Evolutionary conservation across 2,113 vertebrate species (phyloP), one percentile per base, ranked within the genome.

Genomic region (Riparia riparia): DNA sequence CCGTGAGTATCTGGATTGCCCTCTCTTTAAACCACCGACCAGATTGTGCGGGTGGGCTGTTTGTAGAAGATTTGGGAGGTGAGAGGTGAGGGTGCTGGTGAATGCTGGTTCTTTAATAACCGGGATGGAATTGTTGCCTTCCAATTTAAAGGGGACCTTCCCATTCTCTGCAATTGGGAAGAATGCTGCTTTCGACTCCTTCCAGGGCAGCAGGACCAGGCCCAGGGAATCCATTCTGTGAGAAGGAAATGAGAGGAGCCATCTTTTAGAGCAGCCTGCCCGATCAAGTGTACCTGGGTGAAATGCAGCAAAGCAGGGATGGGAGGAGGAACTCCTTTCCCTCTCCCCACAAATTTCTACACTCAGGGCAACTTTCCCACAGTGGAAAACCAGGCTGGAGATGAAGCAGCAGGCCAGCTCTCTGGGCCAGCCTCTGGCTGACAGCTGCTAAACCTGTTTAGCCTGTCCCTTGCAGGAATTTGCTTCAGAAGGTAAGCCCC

Each of bases 1-100:
- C 96, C 87, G 98, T 99, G 89, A 99, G 99, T 98, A 96, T n/a
- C 29, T 70, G 66, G 80, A 29, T 18, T 81, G 18, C 22, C 51
- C 20, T 90, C 13, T 68, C 5, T 50, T 49, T 90, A 61, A 86
- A 44, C 20, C 56, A 15, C 5, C 5, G 7, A 3, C 47, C 7
- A 28, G 41, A 18, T 72, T 80, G 13, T 65, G 50, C 2, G 17
- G 26, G 7, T 41, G 63, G 53, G 29, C 9, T 60, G 26, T 72
- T 88, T 31, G 19, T 21, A 47, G 42, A 50, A 50, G 73, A 39
- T 51, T 79, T 18, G 41, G 49, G 57, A 83, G 82, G n/a, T 71
- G 41, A 69, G 58, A 89, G 51, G 7, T 34, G 24, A 72, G 66
- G 44, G 13, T 37, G 54, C 28, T 28, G n/a, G 19, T 4, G 4